Evolutionary conservation across 2,888 invertebrate species (phyloP).

Genomic region (Polydrusus pterygomalis): DNA sequence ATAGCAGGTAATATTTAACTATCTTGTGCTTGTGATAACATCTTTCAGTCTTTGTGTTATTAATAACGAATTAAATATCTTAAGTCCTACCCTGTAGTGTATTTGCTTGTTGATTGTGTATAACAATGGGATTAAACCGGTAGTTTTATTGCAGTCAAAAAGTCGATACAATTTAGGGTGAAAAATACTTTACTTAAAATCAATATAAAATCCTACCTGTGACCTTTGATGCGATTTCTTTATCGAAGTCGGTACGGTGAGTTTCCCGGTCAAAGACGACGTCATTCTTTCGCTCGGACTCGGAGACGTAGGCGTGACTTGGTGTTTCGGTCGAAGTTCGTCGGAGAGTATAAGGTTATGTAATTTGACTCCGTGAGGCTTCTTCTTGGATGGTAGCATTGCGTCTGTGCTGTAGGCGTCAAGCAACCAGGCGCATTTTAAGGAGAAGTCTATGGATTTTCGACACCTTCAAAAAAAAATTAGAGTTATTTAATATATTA

Average conservation of each 20-base stretch:
- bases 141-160: no score
- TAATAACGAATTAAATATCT: no score
- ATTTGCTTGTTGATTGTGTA: no score
- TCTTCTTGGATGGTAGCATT: slow-evolving; percentile 80
- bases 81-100: no score
- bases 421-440: slow-evolving; percentile 96
- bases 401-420: slow-evolving; percentile 93
- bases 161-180: no score
- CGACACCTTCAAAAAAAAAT: slow-evolving; percentile 81
- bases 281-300: slow-evolving; percentile 33
- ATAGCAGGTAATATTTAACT: no score
- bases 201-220: slow-evolving; percentile 30
- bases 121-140: no score
- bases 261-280: slow-evolving; percentile 43
- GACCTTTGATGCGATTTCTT: slow-evolving; percentile 78
- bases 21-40: no score
- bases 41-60: no score
- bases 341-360: slow-evolving; percentile 84
- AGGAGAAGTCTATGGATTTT: slow-evolving; percentile 95
- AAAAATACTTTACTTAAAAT: no score
- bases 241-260: slow-evolving; percentile 69
- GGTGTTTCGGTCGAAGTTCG: slow-evolving; percentile 71
- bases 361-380: slow-evolving; percentile 84
- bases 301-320: slow-evolving; percentile 16
- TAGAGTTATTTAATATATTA: not conserved